A percentile compares a stretch with the other conserved stretches of the same genome.
Conservation (phyloP, 2,113 vertebrate species). For the Bettongia penicillata region DNA sequence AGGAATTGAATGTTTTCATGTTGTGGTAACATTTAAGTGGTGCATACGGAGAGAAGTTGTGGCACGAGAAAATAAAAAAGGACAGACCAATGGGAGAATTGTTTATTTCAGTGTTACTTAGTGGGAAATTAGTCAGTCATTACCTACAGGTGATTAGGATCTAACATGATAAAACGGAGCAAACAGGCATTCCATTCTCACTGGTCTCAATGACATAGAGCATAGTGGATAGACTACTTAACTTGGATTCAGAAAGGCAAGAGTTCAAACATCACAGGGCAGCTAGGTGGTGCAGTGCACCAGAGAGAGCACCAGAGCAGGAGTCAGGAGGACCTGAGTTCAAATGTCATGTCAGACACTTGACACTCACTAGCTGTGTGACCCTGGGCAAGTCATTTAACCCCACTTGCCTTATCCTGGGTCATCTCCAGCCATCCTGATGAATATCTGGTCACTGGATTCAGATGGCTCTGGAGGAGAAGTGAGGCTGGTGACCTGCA, state of each 20-base stretch:
- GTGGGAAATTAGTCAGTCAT: neutral
- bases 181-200: neutral
- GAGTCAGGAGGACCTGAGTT: too few relatives aligned
- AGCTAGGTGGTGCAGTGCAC: too few relatives aligned
- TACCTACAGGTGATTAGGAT: too few relatives aligned
- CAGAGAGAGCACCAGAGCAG: too few relatives aligned
- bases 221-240: neutral
- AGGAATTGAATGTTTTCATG: conserved; percentile 25
- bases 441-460: too few relatives aligned
- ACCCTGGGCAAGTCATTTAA: too few relatives aligned
- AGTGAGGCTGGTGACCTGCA: too few relatives aligned
- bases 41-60: neutral
- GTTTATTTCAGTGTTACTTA: neutral
- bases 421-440: too few relatives aligned
- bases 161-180: neutral
- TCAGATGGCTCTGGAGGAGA: too few relatives aligned
- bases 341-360: too few relatives aligned
- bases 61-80: neutral
- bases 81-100: neutral
- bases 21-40: neutral
- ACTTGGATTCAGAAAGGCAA: neutral
- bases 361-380: too few relatives aligned
- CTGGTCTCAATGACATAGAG: neutral
- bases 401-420: too few relatives aligned
- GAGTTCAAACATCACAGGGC: neutral